These are phyloP conservation scores for Fopius arisanus DNA, from an alignment of 1,140 invertebrate genomes.

Conservation along the genomic window DNA sequence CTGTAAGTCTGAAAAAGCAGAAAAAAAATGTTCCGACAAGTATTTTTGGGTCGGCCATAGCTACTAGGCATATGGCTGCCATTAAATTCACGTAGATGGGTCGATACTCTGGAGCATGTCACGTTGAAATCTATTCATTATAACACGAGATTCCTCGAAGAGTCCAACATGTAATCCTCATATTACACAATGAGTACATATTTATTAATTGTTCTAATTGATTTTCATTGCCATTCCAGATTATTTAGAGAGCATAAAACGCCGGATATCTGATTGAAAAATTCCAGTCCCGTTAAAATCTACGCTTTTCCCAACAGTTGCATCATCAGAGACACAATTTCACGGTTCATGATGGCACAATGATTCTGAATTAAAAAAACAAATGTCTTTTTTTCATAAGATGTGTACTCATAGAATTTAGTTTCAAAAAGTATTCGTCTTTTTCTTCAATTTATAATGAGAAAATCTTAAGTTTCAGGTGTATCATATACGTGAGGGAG, in stretches of 20 bases:
- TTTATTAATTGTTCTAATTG: no score
- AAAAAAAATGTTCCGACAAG: no score
- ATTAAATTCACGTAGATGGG: background rate
- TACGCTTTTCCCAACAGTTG: no score
- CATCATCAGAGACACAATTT: background rate
- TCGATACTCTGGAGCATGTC: constrained; percentile 22
- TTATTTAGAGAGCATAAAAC: background rate
- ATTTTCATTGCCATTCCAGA: background rate
- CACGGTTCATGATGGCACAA: background rate
- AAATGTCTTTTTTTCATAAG: no score
- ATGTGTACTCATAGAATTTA: no score
- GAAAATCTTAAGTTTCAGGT: no score
- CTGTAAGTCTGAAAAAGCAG: no score
- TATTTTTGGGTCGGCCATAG: no score
- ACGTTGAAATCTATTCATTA: background rate
- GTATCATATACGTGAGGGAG: no score
- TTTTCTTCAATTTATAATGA: no score
- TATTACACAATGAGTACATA: background rate
- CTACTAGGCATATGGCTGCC: constrained; percentile 16
- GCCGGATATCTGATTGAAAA: background rate
- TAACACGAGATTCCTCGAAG: background rate
- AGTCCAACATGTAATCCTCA: background rate
- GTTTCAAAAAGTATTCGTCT: no score
- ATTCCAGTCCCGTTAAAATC: background rate
- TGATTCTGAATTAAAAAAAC: background rate